A percentile compares a stretch with the other conserved stretches of the same genome.
These are phyloP conservation scores for Leucophora obtusa DNA, from an alignment of 2,888 invertebrate genomes.

Conservation along the genomic window DNA sequence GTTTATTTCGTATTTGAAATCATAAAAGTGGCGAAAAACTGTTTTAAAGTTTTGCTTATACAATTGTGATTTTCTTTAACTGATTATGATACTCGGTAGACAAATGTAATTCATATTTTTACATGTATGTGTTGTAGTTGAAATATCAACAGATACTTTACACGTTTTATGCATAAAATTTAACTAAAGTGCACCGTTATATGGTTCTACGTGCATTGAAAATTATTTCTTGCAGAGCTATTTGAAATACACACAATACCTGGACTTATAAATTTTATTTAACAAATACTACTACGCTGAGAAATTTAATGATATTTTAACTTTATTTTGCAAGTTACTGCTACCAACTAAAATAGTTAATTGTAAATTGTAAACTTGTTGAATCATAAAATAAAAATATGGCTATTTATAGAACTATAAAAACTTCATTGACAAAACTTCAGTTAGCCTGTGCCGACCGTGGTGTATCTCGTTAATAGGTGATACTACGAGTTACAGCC, in stretches of 20 bases:
- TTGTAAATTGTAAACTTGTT: background rate
- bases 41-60: slow-evolving; percentile 5
- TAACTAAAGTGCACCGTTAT: slow-evolving; percentile 48
- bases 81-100: slow-evolving; percentile 32
- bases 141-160: slow-evolving; percentile 31
- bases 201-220: slow-evolving; percentile 44
- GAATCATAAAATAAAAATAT: background rate
- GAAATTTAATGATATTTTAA: background rate
- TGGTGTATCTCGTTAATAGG: too few relatives aligned
- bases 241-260: background rate
- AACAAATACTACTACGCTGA: background rate
- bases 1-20: slow-evolving; percentile 43
- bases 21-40: slow-evolving; percentile 8
- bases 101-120: slow-evolving; percentile 23
- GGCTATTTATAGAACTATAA: too few relatives aligned
- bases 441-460: too few relatives aligned
- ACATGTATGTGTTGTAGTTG: slow-evolving; percentile 4
- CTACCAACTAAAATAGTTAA: too few relatives aligned
- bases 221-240: slow-evolving; percentile 22
- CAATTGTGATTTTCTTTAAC: slow-evolving; percentile 35
- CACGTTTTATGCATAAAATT: slow-evolving; percentile 59
- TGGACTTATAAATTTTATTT: background rate
- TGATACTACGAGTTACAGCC: too few relatives aligned
- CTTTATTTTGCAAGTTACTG: too few relatives aligned
- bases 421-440: too few relatives aligned